Evolutionary conservation across 2,888 invertebrate species (phyloP).

Genomic region (Chydorus sphaericus): DNA sequence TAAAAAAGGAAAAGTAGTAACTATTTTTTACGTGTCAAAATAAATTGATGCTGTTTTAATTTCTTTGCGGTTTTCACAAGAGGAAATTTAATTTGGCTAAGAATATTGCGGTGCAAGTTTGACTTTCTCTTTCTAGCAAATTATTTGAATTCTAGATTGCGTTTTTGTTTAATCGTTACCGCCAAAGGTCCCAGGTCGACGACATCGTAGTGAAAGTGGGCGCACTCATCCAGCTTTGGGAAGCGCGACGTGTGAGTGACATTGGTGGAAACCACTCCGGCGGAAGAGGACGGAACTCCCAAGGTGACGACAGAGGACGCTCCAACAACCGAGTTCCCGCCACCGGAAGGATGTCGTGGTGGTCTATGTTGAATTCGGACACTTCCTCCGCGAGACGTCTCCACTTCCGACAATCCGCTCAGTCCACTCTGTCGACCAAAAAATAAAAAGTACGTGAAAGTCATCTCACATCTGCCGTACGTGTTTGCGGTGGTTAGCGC

Average conservation of each 20-base stretch:
- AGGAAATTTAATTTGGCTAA: too few species aligned
- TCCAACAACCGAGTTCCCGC: not conserved
- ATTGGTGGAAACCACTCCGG: conserved; percentile 17
- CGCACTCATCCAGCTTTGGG: conserved; percentile 87
- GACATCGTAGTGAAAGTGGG: conserved; percentile 94
- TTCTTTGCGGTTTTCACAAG: too few species aligned
- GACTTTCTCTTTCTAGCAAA: too few species aligned
- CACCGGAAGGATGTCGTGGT: conserved; percentile 20
- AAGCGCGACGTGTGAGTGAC: conserved; percentile 54
- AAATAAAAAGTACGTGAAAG: too few species aligned
- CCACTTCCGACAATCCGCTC: conserved; percentile 30
- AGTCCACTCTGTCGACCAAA: conserved; percentile 29
- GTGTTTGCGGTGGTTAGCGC: too few species aligned
- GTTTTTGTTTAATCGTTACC: conserved; percentile 32
- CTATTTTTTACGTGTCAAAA: too few species aligned
- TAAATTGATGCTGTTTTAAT: too few species aligned
- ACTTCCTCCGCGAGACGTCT: conserved; percentile 26
- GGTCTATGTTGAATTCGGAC: conserved; percentile 32
- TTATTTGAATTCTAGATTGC: too few species aligned
- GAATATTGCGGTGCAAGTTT: too few species aligned
- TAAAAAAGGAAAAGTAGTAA: too few species aligned
- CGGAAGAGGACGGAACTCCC: conserved; percentile 13
- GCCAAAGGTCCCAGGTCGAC: conserved; percentile 69
- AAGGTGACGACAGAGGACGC: conserved; percentile 13
- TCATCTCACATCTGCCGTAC: too few species aligned